Evolutionary conservation across 2,113 vertebrate species (phyloP), one percentile per base, ranked within the genome.

Genomic region (Callipepla californica): DNA sequence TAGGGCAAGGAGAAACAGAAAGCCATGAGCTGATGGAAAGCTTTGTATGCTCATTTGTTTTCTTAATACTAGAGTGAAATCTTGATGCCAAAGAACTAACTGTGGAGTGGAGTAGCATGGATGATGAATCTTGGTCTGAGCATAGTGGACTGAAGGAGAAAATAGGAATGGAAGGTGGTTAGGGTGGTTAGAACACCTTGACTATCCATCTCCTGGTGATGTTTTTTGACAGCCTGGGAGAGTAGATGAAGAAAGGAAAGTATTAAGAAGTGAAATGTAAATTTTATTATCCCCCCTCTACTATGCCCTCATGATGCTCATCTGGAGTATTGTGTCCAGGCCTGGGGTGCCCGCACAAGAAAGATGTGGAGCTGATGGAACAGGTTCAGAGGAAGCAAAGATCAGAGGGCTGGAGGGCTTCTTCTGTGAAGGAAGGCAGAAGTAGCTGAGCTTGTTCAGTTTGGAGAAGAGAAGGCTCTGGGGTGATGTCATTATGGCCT

Each of bases 181-280:
- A 67, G 59, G 66, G 40, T 25, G n/a, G 30, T 16, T 90, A 67
- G 59, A 78, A 75, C 58, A 11, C 25, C 67, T 78, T 72, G 34
- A 44, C 16, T 87, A 32, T 65, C 70, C 48, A 84, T 75, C 48
- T 77, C 44, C 63, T 77, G 1, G n/a, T 93, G 68, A 85, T 69
- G 34, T 62, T 87, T 81, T 30, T 28, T 89, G 70, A n/a, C 51
- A 92, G 48, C 26, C 7, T 58, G 48, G 75, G 30, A 58, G 45
- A 4, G 10, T 66, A 79, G 67, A 48, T 73, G 59, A 63, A 89
- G 66, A 89, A 81, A 67, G 63, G 11, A 85, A 89, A 85, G 85
- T 85, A 81, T 25, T 72, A 65, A 51, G 44, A 81, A 51, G 65
- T 23, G 42, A 85, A 95, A 51, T 21, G 32, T 22, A 73, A 66